These are phyloP conservation scores for Enteromius mattozi DNA, from an alignment of 2,797 vertebrate species.

Conservation along the genomic window DNA sequence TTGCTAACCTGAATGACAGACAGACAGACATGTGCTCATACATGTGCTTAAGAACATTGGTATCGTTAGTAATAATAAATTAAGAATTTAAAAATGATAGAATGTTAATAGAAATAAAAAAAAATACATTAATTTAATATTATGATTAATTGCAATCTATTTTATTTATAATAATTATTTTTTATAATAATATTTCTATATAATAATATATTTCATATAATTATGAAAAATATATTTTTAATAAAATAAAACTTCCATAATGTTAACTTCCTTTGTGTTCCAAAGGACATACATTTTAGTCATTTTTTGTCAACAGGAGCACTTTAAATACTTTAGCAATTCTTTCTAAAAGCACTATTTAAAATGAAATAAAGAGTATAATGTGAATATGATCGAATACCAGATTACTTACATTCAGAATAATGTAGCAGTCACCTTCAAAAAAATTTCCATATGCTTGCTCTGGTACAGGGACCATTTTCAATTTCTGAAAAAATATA, in stretches of 20 bases:
- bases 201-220: too few relatives aligned
- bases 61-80: background rate
- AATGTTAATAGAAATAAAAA: background rate
- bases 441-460: slow-evolving; percentile 88
- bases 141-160: background rate
- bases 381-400: background rate
- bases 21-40: too few relatives aligned
- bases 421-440: slow-evolving; percentile 91
- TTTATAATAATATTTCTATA: background rate
- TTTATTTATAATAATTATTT: background rate
- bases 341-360: background rate
- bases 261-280: background rate
- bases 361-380: background rate
- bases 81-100: background rate
- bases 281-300: background rate
- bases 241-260: background rate
- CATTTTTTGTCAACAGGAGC: background rate
- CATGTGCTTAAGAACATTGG: background rate
- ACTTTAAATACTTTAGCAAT: background rate
- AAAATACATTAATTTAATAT: background rate
- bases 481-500: slow-evolving; percentile 81
- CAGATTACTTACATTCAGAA: slow-evolving; percentile 82
- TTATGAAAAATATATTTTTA: too few relatives aligned
- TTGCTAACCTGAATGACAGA: slow-evolving; percentile 71
- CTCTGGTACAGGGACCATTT: slow-evolving; percentile 84